Evolutionary conservation across 2,888 invertebrate genomes (phyloP), one percentile per base, ranked within the genome.

Genomic region (Chrysodeixis includens): DNA sequence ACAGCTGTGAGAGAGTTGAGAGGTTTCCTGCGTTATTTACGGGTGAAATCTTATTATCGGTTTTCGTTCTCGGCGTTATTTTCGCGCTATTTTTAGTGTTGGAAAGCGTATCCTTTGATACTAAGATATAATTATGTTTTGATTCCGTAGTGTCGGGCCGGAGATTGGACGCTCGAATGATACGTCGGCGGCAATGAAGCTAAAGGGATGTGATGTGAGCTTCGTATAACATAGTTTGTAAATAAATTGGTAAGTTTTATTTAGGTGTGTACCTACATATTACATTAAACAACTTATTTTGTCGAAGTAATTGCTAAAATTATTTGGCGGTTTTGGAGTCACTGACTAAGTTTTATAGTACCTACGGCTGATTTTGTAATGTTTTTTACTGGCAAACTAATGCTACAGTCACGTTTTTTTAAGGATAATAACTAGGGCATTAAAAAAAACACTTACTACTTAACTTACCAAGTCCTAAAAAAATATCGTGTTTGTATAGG

Each of bases 101-200:
- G 18, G 46, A 10, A 20, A 46, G 46, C n/a, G 40, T 40, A 40
- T 40, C 40, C 40, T 40, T 40, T 40, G 40, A 40, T n/a, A n/a
- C 40, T 40, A n/a, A n/a, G n/a, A 40, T 40, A n/a, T 40, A 40
- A 40, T 40, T 40, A 40, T 5, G 40, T 40, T 40, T 40, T 40
- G 40, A 40, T 40, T 40, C 40, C n/a, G 40, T 40, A 40, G 40
- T n/a, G 40, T 40, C 40, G 40, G 6, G 40, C 40, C 40, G 40
- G 40, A 40, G 40, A 40, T 40, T 40, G 40, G 40, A 40, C 40
- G n/a, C n/a, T 40, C 12, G 40, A 40, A 40, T 40, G 40, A 40
- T 40, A 40, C n/a, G 14, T 35, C 35, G 12, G n/a, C 40, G 0
- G 40, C 14, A 1, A 40, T n/a, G 40, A 40, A 40, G 35, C 10